phyloP scores from a whole-genome alignment of 2,113 vertebrate species.

The Gnathonemus longibarbis region DNA sequence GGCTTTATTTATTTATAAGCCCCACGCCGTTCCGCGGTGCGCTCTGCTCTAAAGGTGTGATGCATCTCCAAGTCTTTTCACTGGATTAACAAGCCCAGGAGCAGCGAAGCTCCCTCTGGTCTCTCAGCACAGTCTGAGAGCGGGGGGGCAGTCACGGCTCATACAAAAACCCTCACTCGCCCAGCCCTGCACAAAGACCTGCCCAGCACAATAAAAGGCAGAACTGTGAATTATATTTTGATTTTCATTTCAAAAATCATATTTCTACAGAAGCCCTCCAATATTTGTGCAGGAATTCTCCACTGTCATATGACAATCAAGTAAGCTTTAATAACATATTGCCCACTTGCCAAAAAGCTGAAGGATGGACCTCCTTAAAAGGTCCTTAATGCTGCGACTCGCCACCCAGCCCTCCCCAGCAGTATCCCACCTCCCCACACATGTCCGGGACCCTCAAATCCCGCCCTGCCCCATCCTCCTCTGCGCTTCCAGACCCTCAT shows the following conservation, averaged over 20 bases:
- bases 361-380: background rate
- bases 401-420: background rate
- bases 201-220: background rate
- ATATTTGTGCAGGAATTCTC: background rate
- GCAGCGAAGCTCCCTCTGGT: background rate
- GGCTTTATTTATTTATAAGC: constrained; percentile 7
- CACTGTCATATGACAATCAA: background rate
- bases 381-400: background rate
- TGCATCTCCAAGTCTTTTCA: background rate
- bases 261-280: background rate
- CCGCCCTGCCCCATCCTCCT: background rate
- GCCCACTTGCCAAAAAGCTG: background rate
- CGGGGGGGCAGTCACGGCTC: background rate
- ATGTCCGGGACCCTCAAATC: background rate
- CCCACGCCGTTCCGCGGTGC: no score
- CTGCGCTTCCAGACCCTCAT: background rate
- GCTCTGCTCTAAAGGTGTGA: background rate
- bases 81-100: constrained; percentile 1
- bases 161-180: background rate
- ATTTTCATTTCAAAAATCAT: background rate
- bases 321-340: background rate
- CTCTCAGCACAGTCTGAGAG: background rate
- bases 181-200: background rate
- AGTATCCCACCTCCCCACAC: background rate
- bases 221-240: background rate